Evolutionary conservation across 2,797 vertebrate genomes (phyloP), one percentile per base, ranked within the genome.

Genomic region (Nannoperca obscura): DNA sequence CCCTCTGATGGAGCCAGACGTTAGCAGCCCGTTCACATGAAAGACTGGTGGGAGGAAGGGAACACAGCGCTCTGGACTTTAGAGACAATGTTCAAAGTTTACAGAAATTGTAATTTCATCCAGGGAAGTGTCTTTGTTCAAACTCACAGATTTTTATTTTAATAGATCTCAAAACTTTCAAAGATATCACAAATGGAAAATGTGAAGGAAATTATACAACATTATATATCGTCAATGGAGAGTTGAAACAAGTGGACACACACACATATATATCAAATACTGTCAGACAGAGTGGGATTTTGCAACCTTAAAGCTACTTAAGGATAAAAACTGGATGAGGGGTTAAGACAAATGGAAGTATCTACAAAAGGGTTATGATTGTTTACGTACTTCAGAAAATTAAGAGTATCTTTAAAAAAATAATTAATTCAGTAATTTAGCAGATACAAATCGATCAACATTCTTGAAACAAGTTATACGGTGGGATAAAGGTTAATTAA

Each of bases 21-120:
- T 87, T 88, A 76, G 75, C 71, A 52, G 74, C 75, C 75, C 42
- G 46, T 89, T 88, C 57, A 82, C 77, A 84, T 86, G 80, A 84
- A 89, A 88, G 80, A 17, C 79, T 1, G 22, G 67, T 46, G 68
- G 75, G 69, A 82, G 70, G 60, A 65, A 59, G 79, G 82, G 69
- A 36, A 49, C 60, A 46, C 32, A 34, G 36, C 15, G 40, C 73
- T 17, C 8, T 12, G 20, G 22, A 61, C 30, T 58, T 36, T 5
- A 54, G 47, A 75, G 69, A 63, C 62, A 32, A 42, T 2, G 11
- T 70, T 67, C 13, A 74, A 32, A 57, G 47, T 54, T 61, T 61
- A 75, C 49, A 58, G n/a, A 17, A n/a, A 9, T 27, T 27, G 24
- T 27, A 19, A 64, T 44, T 57, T 42, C 15, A 61, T 65, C 3